phyloP scores from a whole-genome alignment of 2,888 invertebrate genomes.

The Frankliniella intonsa region DNA sequence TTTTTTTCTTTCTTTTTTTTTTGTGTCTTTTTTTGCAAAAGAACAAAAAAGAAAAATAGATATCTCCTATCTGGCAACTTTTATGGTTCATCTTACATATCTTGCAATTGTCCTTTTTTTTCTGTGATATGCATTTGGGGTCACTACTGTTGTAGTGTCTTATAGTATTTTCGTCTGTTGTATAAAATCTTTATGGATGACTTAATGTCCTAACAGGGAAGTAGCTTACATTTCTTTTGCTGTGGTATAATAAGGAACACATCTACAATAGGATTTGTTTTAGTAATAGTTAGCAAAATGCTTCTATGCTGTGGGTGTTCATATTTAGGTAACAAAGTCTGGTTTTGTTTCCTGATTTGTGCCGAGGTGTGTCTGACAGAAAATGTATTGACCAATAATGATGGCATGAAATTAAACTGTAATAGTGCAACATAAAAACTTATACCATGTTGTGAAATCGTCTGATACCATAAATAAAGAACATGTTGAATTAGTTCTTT shows the following conservation, averaged over 20 bases:
- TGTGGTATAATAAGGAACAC: background rate
- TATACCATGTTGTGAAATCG: slow-evolving; percentile 25
- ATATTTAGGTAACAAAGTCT: background rate
- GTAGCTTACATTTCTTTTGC: background rate
- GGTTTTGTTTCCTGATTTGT: slow-evolving; percentile 22
- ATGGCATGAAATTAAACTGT: slow-evolving; percentile 16
- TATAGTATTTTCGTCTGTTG: slow-evolving; percentile 18
- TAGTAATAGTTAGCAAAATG: background rate
- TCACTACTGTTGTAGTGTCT: background rate
- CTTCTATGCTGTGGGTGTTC: background rate
- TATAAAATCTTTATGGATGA: background rate
- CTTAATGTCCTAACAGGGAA: background rate
- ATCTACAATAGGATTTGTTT: background rate
- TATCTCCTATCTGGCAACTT: background rate
- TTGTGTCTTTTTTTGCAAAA: too few species aligned
- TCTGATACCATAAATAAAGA: slow-evolving; percentile 25
- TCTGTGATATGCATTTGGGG: slow-evolving; percentile 16
- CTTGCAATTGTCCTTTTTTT: slow-evolving; percentile 20
- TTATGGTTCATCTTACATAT: slow-evolving; percentile 7
- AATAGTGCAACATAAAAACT: background rate
- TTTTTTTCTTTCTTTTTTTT: too few species aligned
- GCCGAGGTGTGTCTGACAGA: slow-evolving; percentile 16
- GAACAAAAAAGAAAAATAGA: background rate
- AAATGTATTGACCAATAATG: slow-evolving; percentile 22
- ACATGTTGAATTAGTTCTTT: background rate